phyloP scores from a whole-genome alignment of 2,888 invertebrate genomes.

The Lacanobia wlatinum region DNA sequence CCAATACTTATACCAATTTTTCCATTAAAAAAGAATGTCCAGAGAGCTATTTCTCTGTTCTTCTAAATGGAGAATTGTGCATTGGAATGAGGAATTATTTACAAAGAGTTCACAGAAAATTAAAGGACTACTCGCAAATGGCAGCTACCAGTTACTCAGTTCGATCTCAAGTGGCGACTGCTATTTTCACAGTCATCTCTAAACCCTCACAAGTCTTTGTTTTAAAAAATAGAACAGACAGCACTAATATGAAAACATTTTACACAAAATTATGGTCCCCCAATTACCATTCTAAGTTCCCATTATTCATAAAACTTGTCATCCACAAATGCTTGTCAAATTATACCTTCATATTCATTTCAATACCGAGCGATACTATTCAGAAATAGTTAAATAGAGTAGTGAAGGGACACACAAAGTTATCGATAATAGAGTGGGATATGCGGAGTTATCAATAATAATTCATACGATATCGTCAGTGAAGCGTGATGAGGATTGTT shows the following conservation, averaged over 20 bases:
- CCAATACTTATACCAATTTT: too few relatives aligned
- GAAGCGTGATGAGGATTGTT: slow-evolving; percentile 62
- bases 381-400: slow-evolving; percentile 28
- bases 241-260: background rate
- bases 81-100: too few relatives aligned
- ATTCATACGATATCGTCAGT: slow-evolving; percentile 60
- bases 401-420: slow-evolving; percentile 10
- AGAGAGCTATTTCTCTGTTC: too few relatives aligned
- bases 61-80: too few relatives aligned
- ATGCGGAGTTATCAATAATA: slow-evolving; percentile 45
- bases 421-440: slow-evolving; percentile 36
- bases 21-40: too few relatives aligned
- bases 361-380: slow-evolving; percentile 30
- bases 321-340: slow-evolving; percentile 27
- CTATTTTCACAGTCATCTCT: background rate
- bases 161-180: too few relatives aligned
- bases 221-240: too few relatives aligned
- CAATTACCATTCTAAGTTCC: background rate
- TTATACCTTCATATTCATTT: slow-evolving; percentile 32
- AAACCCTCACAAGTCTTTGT: too few relatives aligned
- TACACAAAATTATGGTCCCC: background rate
- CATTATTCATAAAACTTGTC: slow-evolving; percentile 15
- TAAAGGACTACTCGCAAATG: too few relatives aligned
- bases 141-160: too few relatives aligned
- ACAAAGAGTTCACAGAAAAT: too few relatives aligned